phyloP scores from a whole-genome alignment of 2,888 invertebrate genomes.

The Amorpha juglandis region DNA sequence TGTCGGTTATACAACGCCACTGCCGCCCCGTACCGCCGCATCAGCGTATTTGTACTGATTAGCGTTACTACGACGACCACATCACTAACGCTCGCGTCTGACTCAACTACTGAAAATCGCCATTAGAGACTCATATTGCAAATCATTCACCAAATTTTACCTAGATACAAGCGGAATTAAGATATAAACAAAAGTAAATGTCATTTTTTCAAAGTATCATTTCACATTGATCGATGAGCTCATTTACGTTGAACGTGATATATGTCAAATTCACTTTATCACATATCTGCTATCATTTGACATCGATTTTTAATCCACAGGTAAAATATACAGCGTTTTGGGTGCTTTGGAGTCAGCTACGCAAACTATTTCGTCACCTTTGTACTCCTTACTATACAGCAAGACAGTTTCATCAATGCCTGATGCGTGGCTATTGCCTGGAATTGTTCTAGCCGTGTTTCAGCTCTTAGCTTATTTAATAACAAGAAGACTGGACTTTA shows the following conservation, averaged over 20 bases:
- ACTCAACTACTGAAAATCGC: too few species aligned
- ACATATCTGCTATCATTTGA: background rate
- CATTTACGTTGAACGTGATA: background rate
- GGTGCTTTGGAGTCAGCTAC: slow-evolving; percentile 78
- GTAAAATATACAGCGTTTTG: slow-evolving; percentile 80
- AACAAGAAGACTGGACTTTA: slow-evolving; percentile 52
- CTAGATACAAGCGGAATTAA: background rate
- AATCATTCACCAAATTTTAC: too few species aligned
- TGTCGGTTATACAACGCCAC: too few species aligned
- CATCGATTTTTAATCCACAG: slow-evolving; percentile 45
- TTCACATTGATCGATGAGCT: background rate
- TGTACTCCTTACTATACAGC: slow-evolving; percentile 74
- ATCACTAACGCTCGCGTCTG: too few species aligned
- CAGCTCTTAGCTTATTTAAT: slow-evolving; percentile 67
- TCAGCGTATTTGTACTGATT: too few species aligned
- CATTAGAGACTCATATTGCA: too few species aligned
- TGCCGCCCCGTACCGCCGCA: too few species aligned
- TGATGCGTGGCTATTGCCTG: slow-evolving; percentile 75
- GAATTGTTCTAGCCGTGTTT: slow-evolving; percentile 59
- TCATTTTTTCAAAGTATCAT: background rate
- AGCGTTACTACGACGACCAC: too few species aligned
- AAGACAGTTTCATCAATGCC: slow-evolving; percentile 68
- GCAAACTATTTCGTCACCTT: slow-evolving; percentile 70
- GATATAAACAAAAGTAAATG: background rate
- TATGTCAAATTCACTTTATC: background rate